phyloP scores from a whole-genome alignment of 2,888 invertebrate species.

The Mesorhabditis belari region DNA sequence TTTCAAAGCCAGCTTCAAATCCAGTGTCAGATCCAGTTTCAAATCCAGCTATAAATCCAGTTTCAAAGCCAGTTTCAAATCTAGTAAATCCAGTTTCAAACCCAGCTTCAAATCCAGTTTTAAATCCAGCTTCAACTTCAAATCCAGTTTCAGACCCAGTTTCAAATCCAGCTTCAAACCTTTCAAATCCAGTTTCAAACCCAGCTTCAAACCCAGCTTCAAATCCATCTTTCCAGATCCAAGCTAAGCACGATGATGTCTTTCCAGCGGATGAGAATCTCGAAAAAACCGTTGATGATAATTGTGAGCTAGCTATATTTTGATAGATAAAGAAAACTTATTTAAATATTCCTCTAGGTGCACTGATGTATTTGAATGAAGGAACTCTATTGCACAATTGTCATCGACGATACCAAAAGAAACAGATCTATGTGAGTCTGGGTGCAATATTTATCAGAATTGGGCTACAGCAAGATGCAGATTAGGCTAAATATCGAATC shows the following conservation, averaged over 20 bases:
- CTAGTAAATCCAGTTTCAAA: no score
- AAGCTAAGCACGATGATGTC: slow-evolving; percentile 75
- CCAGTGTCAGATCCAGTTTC: no score
- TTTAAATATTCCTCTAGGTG: slow-evolving; percentile 64
- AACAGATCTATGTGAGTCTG: slow-evolving; percentile 90
- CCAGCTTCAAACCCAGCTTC: no score
- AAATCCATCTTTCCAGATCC: slow-evolving; percentile 58
- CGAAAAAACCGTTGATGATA: slow-evolving; percentile 84
- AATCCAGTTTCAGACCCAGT: no score
- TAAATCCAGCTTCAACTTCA: no score
- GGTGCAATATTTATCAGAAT: no score
- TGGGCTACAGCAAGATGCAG: neutral
- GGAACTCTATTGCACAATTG: slow-evolving; percentile 89
- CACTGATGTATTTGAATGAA: slow-evolving; percentile 94
- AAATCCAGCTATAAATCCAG: no score
- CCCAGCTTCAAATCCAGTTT: no score
- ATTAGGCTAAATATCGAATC: neutral
- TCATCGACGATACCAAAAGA: slow-evolving; percentile 78
- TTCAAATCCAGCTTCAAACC: no score
- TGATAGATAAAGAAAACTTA: neutral
- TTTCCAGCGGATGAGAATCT: slow-evolving; percentile 82
- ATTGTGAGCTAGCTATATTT: slow-evolving; percentile 67
- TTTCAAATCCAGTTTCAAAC: no score
- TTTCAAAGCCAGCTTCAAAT: no score
- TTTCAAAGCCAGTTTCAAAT: no score